Conservation (phyloP, 2,888 invertebrate species). For the Orchesellides sinensis region DNA sequence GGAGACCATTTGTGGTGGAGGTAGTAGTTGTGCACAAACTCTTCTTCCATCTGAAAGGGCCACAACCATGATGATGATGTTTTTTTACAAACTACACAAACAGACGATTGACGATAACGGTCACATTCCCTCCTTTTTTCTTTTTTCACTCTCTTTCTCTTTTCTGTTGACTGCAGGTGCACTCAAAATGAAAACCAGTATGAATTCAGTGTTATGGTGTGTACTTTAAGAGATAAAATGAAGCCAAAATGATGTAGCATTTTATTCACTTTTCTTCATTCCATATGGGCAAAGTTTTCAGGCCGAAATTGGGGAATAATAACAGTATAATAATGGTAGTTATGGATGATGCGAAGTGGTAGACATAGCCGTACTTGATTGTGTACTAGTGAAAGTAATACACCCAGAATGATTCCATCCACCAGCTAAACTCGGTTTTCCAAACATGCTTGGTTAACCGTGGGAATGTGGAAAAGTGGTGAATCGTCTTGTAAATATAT, state of each 20-base stretch:
- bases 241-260: background rate
- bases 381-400: background rate
- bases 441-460: conserved; percentile 19
- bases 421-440: conserved; percentile 1
- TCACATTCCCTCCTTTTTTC: background rate
- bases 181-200: background rate
- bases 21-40: too few relatives aligned
- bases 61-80: conserved; percentile 9
- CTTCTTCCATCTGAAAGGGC: conserved; percentile 9
- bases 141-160: background rate
- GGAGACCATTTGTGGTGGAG: conserved; percentile 32
- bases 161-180: conserved; percentile 26
- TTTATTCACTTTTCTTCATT: background rate
- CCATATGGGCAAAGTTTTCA: background rate
- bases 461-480: conserved; percentile 19
- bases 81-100: conserved; percentile 42
- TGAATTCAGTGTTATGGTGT: background rate
- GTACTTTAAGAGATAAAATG: background rate
- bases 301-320: conserved; percentile 12
- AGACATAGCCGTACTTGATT: background rate
- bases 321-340: background rate
- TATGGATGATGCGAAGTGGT: background rate
- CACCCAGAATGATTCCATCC: background rate
- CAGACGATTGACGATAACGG: conserved; percentile 8
- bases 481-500: conserved; percentile 10